Conservation (phyloP, 2,888 invertebrate genomes). For the Pyrrhosoma nymphula region DNA sequence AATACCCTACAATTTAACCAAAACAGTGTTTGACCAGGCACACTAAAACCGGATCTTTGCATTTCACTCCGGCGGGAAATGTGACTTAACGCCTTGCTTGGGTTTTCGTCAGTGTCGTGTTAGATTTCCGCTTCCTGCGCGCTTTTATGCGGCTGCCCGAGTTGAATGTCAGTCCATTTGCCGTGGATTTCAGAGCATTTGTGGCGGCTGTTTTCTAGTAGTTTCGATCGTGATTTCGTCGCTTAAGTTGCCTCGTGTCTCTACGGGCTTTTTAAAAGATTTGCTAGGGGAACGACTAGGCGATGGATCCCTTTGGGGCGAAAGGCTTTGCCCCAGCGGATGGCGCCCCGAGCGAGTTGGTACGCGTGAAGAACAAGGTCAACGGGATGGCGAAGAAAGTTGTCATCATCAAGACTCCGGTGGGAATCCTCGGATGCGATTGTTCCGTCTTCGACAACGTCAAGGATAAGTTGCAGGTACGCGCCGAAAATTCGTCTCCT, state of each 20-base stretch:
- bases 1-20: too few relatives aligned
- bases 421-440: conserved; percentile 9
- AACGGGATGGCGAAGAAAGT: not conserved
- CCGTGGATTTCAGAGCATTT: not conserved
- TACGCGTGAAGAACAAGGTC: not conserved
- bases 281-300: not conserved
- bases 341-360: not conserved
- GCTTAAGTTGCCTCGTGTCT: not conserved
- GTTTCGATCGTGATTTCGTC: not conserved
- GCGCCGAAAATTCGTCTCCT: too few relatives aligned
- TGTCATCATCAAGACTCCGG: not conserved
- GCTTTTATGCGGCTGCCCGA: not conserved
- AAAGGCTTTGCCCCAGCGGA: not conserved
- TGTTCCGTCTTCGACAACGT: not conserved
- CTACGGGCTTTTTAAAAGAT: not conserved
- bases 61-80: too few relatives aligned
- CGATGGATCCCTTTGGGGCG: not conserved
- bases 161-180: not conserved
- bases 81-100: not conserved
- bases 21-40: too few relatives aligned
- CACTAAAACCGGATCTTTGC: too few relatives aligned
- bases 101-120: not conserved
- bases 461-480: not conserved
- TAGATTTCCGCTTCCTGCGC: not conserved
- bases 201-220: not conserved